phyloP scores from a whole-genome alignment of 2,888 invertebrate genomes.

The Caradrina kadenii region DNA sequence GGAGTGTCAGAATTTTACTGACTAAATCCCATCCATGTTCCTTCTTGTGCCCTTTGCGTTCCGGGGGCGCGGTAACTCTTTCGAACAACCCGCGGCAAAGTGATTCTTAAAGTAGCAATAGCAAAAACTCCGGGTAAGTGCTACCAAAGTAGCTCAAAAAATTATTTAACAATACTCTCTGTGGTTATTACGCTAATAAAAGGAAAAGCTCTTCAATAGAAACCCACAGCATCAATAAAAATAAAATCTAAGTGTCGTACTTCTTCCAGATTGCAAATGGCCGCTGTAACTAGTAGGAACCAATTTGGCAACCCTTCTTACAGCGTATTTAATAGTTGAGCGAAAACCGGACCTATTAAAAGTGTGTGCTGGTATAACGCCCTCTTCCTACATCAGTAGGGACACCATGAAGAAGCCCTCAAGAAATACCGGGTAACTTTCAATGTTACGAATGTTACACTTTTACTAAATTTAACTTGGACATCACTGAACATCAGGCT shows the following conservation, averaged over 20 bases:
- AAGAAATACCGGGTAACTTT: no score
- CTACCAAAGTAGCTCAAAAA: constrained; percentile 8
- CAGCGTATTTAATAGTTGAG: constrained; percentile 61
- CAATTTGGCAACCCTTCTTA: constrained; percentile 69
- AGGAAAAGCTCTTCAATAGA: constrained; percentile 25
- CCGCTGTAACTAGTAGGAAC: constrained; percentile 61
- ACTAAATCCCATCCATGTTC: no score
- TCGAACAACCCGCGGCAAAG: no score
- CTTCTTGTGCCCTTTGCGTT: no score
- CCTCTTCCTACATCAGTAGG: constrained; percentile 24
- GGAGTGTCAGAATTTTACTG: no score
- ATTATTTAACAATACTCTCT: constrained; percentile 4
- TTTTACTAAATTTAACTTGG: no score
- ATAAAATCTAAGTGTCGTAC: constrained; percentile 56
- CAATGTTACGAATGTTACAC: no score
- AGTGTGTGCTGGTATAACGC: constrained; percentile 45
- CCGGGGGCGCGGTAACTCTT: no score
- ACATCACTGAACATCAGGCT: no score
- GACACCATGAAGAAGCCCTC: constrained; percentile 26
- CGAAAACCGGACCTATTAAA: constrained; percentile 66
- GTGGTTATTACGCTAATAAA: constrained; percentile 35
- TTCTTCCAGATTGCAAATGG: constrained; percentile 61
- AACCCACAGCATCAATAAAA: constrained; percentile 51
- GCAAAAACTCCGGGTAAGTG: background rate
- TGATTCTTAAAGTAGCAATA: background rate